Conservation (phyloP, 1,140 invertebrate genomes). For the Ceratitis capitata region DNA sequence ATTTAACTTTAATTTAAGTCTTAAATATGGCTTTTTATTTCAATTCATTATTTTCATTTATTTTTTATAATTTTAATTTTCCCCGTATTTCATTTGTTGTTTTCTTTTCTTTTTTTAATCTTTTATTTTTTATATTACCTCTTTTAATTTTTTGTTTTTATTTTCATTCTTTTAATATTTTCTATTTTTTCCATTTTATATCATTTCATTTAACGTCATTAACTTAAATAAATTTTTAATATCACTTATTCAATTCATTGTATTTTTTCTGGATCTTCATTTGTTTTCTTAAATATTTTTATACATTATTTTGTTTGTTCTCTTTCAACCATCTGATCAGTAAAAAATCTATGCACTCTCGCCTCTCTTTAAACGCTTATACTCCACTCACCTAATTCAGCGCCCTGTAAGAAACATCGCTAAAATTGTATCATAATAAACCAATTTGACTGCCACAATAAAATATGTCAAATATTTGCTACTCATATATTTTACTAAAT, state of each 20-base stretch:
- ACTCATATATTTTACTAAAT: background rate
- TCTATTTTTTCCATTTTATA: background rate
- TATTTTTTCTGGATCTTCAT: background rate
- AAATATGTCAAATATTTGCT: conserved; percentile 23
- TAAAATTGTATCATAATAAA: background rate
- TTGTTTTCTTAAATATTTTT: background rate
- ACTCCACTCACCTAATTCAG: background rate
- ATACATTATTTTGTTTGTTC: background rate
- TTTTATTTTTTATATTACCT: background rate
- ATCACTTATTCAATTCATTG: background rate
- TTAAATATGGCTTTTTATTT: background rate
- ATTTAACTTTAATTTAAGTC: no score
- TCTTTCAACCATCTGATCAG: background rate
- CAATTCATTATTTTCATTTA: background rate
- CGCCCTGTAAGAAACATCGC: background rate
- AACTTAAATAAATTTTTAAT: background rate
- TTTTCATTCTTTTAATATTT: background rate
- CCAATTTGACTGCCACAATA: background rate
- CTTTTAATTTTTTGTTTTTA: no score
- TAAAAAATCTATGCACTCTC: no score
- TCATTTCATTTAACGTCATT: background rate
- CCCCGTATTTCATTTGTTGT: background rate
- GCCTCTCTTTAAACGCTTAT: background rate
- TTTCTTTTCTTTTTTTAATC: background rate
- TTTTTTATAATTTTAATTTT: background rate